phyloP scores from a whole-genome alignment of 2,888 invertebrate species.

The Tupiocoris notatus region DNA sequence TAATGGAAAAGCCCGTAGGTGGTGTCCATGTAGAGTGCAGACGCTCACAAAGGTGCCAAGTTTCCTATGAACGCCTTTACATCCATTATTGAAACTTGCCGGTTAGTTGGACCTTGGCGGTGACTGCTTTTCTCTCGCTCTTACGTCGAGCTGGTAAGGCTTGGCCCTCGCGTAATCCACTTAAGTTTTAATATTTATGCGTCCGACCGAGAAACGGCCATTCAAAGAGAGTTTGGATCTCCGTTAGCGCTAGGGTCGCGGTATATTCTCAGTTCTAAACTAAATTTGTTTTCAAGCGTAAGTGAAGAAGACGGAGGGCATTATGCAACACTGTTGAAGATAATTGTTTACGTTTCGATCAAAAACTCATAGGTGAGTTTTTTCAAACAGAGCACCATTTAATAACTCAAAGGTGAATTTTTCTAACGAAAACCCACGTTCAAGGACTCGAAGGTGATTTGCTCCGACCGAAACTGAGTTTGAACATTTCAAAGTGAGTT shows the following conservation, averaged over 20 bases:
- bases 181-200: neutral
- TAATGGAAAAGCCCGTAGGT: neutral
- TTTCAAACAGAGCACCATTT: too few species aligned
- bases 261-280: constrained; percentile 25
- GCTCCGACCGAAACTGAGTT: too few species aligned
- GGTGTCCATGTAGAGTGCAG: neutral
- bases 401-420: too few species aligned
- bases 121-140: neutral
- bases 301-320: too few species aligned
- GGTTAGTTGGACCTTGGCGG: neutral
- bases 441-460: too few species aligned
- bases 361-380: too few species aligned
- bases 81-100: neutral
- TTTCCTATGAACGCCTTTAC: neutral
- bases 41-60: neutral
- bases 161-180: neutral
- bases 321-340: too few species aligned
- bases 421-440: too few species aligned
- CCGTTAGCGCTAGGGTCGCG: too few species aligned
- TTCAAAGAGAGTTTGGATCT: neutral
- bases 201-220: neutral
- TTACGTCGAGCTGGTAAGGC: neutral
- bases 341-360: too few species aligned
- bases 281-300: too few species aligned
- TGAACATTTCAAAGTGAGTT: too few species aligned